Evolutionary conservation across 1,140 invertebrate genomes (phyloP).

Genomic region (Brachionus plicatilis): DNA sequence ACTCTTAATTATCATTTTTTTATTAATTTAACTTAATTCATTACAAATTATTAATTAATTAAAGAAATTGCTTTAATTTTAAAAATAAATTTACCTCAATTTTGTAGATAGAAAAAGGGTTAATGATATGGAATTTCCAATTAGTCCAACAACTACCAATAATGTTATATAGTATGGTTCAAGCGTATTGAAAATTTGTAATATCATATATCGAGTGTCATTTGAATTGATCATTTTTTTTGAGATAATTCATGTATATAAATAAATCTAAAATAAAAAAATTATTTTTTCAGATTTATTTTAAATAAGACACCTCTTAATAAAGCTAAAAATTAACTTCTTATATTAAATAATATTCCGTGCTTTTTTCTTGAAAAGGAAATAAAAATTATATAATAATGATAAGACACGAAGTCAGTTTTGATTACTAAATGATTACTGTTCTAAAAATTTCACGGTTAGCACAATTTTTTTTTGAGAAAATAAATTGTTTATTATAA

Average conservation of each 20-base stretch:
- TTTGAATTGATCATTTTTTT: background rate
- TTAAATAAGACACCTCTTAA: background rate
- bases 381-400: background rate
- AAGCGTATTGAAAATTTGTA: background rate
- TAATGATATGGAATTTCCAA: background rate
- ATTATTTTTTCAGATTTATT: background rate
- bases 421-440: background rate
- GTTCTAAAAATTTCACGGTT: background rate
- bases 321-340: background rate
- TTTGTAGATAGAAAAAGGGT: background rate
- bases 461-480: background rate
- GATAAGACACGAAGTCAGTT: background rate
- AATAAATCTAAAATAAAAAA: background rate
- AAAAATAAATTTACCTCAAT: background rate
- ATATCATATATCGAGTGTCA: background rate
- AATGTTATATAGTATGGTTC: background rate
- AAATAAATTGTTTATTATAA: background rate
- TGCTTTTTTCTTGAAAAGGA: background rate
- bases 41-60: too few species aligned
- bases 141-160: background rate
- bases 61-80: background rate
- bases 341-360: background rate
- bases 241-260: background rate
- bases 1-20: too few species aligned
- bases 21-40: too few species aligned